A percentile compares a stretch with the other conserved stretches of the same genome.
These are phyloP conservation scores for Turritopsis rubra DNA, from an alignment of 30 jellyfish, hydroid and myxozoan genomes.

Conservation along the genomic window DNA sequence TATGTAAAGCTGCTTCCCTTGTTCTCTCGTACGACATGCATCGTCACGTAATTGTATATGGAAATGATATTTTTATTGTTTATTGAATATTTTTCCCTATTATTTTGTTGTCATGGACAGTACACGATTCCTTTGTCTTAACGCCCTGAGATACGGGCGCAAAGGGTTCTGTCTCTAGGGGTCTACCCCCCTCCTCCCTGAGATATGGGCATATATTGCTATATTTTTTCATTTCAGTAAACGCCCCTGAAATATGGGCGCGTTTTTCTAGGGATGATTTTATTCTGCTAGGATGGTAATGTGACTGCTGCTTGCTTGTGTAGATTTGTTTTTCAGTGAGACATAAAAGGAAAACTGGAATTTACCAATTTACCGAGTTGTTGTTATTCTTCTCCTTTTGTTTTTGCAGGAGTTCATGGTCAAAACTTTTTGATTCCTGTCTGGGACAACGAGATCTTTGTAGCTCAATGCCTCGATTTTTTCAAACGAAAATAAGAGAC, in stretches of 20 bases:
- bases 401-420: neutral
- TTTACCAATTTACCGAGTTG: neutral
- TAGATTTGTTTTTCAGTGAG: neutral
- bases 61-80: neutral
- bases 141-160: constrained; percentile 9
- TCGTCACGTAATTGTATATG: neutral
- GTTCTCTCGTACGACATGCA: neutral
- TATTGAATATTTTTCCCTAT: neutral
- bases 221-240: neutral
- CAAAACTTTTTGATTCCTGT: neutral
- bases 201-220: neutral
- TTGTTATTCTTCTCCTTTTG: neutral
- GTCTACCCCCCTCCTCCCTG: neutral
- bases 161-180: neutral
- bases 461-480: too few relatives aligned
- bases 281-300: neutral
- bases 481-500: too few relatives aligned
- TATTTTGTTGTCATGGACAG: neutral
- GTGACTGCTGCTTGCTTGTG: too few relatives aligned
- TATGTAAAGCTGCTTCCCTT: neutral
- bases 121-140: neutral
- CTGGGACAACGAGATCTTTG: too few relatives aligned
- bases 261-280: neutral
- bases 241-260: constrained; percentile 15
- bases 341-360: neutral